Percentiles rank a stretch among this genome's conserved stretches.
phyloP scores from a whole-genome alignment of 1,140 invertebrate species.

The Watersipora subatra region DNA sequence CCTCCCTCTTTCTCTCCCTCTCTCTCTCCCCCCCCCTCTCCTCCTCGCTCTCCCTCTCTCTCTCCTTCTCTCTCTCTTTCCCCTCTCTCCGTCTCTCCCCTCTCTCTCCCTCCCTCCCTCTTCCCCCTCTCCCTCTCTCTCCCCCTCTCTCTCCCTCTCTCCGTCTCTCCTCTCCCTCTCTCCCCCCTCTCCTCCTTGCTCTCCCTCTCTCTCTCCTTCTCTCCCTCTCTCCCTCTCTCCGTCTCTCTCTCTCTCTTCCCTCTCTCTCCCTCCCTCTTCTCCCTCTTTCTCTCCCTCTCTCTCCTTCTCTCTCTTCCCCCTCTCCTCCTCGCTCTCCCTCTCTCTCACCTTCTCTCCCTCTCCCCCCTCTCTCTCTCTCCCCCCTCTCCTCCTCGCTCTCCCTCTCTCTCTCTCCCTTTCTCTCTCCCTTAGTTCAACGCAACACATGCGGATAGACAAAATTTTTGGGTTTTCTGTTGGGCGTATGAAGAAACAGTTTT shows the following conservation, averaged over 20 bases:
- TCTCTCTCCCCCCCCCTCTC: slow-evolving; percentile 1
- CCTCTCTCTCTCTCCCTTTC: slow-evolving; percentile 2
- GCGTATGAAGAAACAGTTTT: no score
- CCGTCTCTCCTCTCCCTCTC: no score
- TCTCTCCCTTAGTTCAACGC: no score
- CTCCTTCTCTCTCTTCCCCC: slow-evolving; percentile 3
- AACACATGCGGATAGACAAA: no score
- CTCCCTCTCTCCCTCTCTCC: not conserved
- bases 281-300: slow-evolving; percentile 6
- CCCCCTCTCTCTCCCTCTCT: slow-evolving; percentile 10
- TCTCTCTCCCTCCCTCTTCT: not conserved
- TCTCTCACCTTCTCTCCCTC: no score
- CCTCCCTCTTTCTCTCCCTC: not conserved
- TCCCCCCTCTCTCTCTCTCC: not conserved
- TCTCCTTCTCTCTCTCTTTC: not conserved
- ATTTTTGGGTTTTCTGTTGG: no score
- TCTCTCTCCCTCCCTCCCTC: slow-evolving; percentile 6
- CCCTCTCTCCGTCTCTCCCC: slow-evolving; percentile 6
- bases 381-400: no score
- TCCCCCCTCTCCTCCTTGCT: no score
- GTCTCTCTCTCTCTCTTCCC: no score
- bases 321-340: no score
- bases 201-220: slow-evolving; percentile 7
- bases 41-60: no score
- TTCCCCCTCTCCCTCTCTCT: not conserved